Base-by-base conservation (phyloP, 2,797 vertebrate genomes). In the Megalops cyprinoides region DNA sequence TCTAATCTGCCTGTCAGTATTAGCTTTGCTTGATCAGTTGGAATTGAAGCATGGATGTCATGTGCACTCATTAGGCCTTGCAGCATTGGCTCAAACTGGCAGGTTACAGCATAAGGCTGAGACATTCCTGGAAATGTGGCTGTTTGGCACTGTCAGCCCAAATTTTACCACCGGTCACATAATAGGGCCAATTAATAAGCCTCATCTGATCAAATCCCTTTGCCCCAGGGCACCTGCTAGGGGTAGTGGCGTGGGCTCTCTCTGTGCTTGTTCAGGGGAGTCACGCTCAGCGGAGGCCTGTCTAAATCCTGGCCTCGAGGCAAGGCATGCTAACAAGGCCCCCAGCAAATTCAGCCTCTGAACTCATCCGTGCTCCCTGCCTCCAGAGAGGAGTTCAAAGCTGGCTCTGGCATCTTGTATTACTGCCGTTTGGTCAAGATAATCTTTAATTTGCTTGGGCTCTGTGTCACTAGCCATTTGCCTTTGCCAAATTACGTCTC, bases 161-260 rank as follows among this genome's bases (percentile, higher is more conserved):
- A 96, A 98, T 98, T n/a, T n/a, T n/a, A n/a, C 96, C 97, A 98
- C 98, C 97, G 97, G 96, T 94, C n/a, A n/a, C n/a, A n/a, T n/a
- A n/a, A n/a, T n/a, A n/a, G n/a, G 93, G 96, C 96, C 95, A 96
- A 95, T 98, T 97, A 97, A 96, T 94, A 96, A 95, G 97, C 95
- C 95, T 97, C 95, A 96, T 97, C 96, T 96, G 96, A 97, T 96
- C 94, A 93, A 95, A 94, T 94, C 94, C 95, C 94, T 92, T 93
- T 94, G 95, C 95, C 81, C 89, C 65, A 91, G 88, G 96, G 92
- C 93, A 89, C 91, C 90, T 91, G 85, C 92, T 85, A 84, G 84
- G 86, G 90, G 81, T 84, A 87, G 88, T 88, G 85, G 46, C 46
- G 4, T 4, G 86, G 90, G 92, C 46, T 4, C 10, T 48, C 46